Evolutionary conservation across 2,113 vertebrate genomes (phyloP).

Genomic region (Setophaga petechia): DNA sequence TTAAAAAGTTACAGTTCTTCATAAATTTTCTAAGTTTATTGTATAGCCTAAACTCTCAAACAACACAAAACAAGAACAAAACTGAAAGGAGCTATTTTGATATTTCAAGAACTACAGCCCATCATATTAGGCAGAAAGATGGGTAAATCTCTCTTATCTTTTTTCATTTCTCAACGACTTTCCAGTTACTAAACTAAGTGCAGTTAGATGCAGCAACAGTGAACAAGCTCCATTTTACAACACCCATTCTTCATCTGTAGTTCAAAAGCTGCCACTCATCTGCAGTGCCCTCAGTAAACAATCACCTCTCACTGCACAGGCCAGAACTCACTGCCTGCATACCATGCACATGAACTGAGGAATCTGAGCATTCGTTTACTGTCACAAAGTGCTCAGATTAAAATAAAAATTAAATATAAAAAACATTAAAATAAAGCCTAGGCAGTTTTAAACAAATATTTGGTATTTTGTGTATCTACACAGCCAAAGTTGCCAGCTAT

Average conservation of each 20-base stretch:
- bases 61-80: neutral
- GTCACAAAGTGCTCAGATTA: neutral
- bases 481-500: neutral
- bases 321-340: neutral
- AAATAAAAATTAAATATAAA: neutral
- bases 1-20: neutral
- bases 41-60: neutral
- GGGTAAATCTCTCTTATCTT: neutral
- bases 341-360: neutral
- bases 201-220: neutral
- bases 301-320: neutral
- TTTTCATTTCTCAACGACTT: neutral
- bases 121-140: neutral
- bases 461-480: neutral
- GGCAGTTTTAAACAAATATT: neutral
- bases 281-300: neutral
- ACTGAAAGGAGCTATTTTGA: neutral
- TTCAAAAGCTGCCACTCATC: neutral
- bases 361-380: neutral
- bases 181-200: neutral
- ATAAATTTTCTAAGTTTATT: neutral
- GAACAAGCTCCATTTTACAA: neutral
- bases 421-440: neutral
- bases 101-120: neutral
- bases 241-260: neutral